A percentile compares a stretch with the other conserved stretches of the same genome.
Conservation (phyloP, 1,140 invertebrate genomes). For the Yoshiicerus persimilis region DNA sequence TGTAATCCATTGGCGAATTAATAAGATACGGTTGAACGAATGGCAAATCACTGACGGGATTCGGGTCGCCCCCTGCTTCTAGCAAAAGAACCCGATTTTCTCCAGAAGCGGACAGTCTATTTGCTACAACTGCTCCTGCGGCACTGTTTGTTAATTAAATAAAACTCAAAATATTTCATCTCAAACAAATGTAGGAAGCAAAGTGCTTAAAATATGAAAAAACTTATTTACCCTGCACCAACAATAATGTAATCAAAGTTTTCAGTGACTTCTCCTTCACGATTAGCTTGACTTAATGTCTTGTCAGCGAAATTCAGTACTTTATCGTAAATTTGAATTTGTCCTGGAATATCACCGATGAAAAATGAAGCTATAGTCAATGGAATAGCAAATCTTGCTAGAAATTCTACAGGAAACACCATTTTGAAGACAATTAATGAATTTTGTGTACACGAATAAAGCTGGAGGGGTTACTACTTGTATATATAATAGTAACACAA, state of each 20-base stretch:
- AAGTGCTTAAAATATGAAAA: neutral
- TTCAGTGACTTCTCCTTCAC: neutral
- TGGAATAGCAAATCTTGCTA: neutral
- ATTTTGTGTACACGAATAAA: no score
- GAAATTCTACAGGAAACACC: neutral
- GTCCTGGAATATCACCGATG: neutral
- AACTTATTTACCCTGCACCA: neutral
- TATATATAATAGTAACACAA: no score
- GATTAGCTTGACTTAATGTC: neutral
- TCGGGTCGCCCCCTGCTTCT: constrained; percentile 76
- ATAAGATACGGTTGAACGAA: constrained; percentile 55
- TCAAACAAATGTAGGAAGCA: no score
- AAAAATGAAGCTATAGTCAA: neutral
- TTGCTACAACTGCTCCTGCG: neutral
- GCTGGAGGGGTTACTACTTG: no score
- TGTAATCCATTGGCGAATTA: neutral
- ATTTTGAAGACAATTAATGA: no score
- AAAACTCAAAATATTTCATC: no score
- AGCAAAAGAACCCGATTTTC: constrained; percentile 61
- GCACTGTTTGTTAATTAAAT: no score
- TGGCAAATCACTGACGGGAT: constrained; percentile 67
- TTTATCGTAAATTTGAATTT: neutral
- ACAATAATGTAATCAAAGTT: constrained; percentile 32
- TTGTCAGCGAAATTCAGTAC: neutral
- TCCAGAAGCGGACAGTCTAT: neutral